These are phyloP conservation scores for Cerastis leucographa DNA, from an alignment of 2,888 invertebrate genomes.

Conservation along the genomic window DNA sequence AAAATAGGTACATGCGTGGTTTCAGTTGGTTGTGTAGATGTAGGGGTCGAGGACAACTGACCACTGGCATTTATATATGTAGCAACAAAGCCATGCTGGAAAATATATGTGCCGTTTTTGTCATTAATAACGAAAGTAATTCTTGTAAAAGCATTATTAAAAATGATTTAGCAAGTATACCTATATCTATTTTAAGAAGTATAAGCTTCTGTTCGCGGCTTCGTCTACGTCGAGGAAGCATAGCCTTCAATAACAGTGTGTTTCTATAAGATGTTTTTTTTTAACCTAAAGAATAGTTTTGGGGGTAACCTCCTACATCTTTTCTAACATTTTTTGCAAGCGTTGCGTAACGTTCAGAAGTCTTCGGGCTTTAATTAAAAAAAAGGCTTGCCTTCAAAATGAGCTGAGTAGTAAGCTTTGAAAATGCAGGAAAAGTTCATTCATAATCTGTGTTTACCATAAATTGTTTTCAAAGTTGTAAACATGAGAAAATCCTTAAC, in stretches of 20 bases:
- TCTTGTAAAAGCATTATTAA: not conserved
- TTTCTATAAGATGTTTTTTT: not conserved
- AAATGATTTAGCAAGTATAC: not conserved
- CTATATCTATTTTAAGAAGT: not conserved
- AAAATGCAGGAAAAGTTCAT: not conserved
- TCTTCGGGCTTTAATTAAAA: not conserved
- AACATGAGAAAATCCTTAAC: not conserved
- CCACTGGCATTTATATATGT: not conserved
- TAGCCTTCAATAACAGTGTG: not conserved
- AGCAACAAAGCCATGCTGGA: slow-evolving; percentile 12
- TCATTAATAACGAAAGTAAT: not conserved
- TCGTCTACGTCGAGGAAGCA: not conserved
- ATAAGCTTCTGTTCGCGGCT: not conserved
- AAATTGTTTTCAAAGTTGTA: not conserved
- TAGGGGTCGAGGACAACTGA: not conserved
- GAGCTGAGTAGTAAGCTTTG: not conserved
- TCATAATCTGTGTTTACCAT: not conserved
- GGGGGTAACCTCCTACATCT: not conserved
- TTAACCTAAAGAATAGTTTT: not conserved
- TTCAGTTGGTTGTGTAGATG: not conserved
- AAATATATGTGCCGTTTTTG: not conserved
- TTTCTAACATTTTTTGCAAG: not conserved
- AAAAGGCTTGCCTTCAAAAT: not conserved
- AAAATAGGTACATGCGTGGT: not conserved
- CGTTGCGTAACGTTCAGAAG: slow-evolving; percentile 3